Base-by-base conservation (phyloP, 2,113 vertebrate species). In the Seriola aureovittata region DNA sequence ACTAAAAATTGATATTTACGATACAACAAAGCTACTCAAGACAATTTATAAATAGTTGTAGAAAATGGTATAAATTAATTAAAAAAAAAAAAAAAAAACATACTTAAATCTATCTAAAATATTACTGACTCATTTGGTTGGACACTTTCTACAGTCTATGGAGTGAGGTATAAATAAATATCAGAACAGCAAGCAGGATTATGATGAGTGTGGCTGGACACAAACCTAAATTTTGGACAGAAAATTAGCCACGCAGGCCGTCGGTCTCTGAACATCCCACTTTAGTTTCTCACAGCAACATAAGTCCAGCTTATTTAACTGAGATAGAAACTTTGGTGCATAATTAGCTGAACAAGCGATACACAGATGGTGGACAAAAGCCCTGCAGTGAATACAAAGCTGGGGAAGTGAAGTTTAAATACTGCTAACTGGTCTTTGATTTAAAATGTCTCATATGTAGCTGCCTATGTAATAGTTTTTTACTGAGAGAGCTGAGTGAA, bases 11-110 rank as follows among this genome's bases (percentile, higher is more conserved):
- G 17, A 38, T 48, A 60, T 12, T 8, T 34, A 62, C n/a, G 64
- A 40, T 25, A 82, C 46, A 36, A 83, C 50, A 83, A 78, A 69
- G 69, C 42, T 70, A 76, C 36, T 64, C 16, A 58, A 16, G 13
- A 80, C 40, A 64, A 0, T 9, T 21, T 38, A 54, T 54, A 70
- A 72, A 70, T 80, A 44, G n/a, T 65, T 0, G 7, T 74, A 71
- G 57, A 85, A 67, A 87, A 34, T 1, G 0, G 52, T 72, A 3
- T 50, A 52, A 78, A 36, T 65, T 4, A 66, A 52, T 58, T 54
- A 59, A 7, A 21, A 58, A 70, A 71, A 36, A 23, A 16, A 19
- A 17, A 0, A 4, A 19, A 57, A 48, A 58, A 75, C 11, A 9
- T 54, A 21, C 4, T 65, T 17, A 59, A 78, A 29, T 52, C 14